phyloP scores from a whole-genome alignment of 2,888 invertebrate genomes.

The Lasioglossum morio region DNA sequence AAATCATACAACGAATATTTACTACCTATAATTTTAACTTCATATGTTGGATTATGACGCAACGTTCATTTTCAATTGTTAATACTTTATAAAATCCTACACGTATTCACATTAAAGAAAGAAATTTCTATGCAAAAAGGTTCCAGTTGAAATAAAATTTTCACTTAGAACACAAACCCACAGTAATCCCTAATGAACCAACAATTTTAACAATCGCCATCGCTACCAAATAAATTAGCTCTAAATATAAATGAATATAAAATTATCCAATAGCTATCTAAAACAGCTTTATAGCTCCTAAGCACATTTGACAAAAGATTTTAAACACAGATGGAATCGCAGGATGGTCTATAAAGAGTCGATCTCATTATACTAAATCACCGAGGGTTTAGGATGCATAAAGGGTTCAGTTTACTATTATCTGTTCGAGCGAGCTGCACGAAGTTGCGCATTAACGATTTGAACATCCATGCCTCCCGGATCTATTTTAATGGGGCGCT shows the following conservation, averaged over 20 bases:
- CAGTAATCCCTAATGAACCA: too few relatives aligned
- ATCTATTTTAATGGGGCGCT: neutral
- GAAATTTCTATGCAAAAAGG: too few relatives aligned
- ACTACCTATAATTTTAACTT: too few relatives aligned
- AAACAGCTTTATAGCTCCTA: neutral
- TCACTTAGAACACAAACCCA: too few relatives aligned
- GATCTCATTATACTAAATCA: neutral
- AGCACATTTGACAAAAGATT: neutral
- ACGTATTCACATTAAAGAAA: too few relatives aligned
- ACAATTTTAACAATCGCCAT: too few relatives aligned
- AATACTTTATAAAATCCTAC: too few relatives aligned
- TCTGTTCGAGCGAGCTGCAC: neutral
- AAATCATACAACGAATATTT: too few relatives aligned
- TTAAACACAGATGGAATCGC: neutral
- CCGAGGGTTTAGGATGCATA: neutral
- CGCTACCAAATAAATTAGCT: neutral
- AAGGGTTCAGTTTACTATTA: neutral
- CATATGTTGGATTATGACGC: too few relatives aligned
- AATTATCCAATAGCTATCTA: neutral
- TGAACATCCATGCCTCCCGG: neutral
- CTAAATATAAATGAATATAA: neutral
- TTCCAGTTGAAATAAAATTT: too few relatives aligned
- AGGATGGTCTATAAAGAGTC: neutral
- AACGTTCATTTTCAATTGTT: too few relatives aligned
- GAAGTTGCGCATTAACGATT: neutral